Evolutionary conservation across 2,113 vertebrate genomes (phyloP).

Genomic region (Coreoperca whiteheadi): DNA sequence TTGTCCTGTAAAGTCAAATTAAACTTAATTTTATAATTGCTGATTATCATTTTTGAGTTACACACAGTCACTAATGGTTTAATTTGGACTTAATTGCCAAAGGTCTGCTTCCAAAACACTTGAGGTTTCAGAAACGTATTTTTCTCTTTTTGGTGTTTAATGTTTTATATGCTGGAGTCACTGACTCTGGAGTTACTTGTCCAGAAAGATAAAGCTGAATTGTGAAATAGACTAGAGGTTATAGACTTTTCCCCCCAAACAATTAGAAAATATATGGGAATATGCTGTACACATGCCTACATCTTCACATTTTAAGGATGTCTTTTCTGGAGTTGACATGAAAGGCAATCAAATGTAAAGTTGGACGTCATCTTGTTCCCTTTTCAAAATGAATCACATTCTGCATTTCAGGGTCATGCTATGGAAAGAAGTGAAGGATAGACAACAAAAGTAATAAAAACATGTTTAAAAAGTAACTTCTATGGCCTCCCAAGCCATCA

Average conservation of each 20-base stretch:
- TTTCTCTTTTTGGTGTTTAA: neutral
- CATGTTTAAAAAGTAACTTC: neutral
- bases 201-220: neutral
- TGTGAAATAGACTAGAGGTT: neutral
- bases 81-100: slow-evolving; percentile 17
- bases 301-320: neutral
- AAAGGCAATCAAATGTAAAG: neutral
- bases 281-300: neutral
- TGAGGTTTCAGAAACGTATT: neutral
- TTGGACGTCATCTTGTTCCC: neutral
- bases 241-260: neutral
- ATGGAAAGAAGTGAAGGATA: neutral
- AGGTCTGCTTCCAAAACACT: slow-evolving; percentile 2
- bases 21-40: slow-evolving; percentile 28
- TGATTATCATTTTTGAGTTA: slow-evolving; percentile 13
- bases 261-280: neutral
- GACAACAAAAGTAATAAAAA: neutral
- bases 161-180: neutral
- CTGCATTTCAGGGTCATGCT: neutral
- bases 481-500: neutral
- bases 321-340: neutral
- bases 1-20: slow-evolving; percentile 20
- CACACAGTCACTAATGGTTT: slow-evolving; percentile 22
- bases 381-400: neutral
- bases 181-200: neutral